phyloP scores from a whole-genome alignment of 2,797 vertebrate species.

The Leptoclinus maculatus region DNA sequence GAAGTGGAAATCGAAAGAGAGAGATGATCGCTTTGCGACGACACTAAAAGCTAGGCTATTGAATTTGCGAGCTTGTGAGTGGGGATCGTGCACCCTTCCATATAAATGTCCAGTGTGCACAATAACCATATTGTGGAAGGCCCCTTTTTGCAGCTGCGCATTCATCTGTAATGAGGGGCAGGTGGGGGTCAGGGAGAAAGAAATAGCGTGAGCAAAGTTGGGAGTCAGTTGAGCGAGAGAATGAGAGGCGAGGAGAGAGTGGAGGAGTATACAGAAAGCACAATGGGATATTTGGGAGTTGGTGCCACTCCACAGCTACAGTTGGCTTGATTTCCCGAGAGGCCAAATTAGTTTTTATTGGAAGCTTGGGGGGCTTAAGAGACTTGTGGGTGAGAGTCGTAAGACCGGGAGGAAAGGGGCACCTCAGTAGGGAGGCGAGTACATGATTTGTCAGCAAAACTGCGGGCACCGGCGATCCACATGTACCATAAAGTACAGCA shows the following conservation, averaged over 20 bases:
- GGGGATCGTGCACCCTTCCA: constrained; percentile 49
- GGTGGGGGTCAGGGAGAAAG: constrained; percentile 41
- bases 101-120: constrained; percentile 55
- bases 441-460: constrained; percentile 76
- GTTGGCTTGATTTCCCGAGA: constrained; percentile 68
- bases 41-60: constrained; percentile 59
- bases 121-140: constrained; percentile 51
- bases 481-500: constrained; percentile 53
- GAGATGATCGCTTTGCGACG: constrained; percentile 31
- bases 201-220: neutral
- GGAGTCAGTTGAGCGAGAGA: constrained; percentile 25
- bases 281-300: constrained; percentile 62
- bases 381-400: constrained; percentile 42
- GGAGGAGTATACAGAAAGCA: constrained; percentile 34
- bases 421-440: constrained; percentile 48
- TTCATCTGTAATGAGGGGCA: constrained; percentile 48
- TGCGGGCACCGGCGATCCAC: constrained; percentile 40
- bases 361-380: constrained; percentile 50
- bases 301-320: constrained; percentile 62
- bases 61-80: constrained; percentile 53
- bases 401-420: constrained; percentile 44
- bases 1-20: constrained; percentile 43
- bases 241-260: constrained; percentile 15
- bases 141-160: constrained; percentile 50
- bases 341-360: constrained; percentile 77